Percentiles rank a stretch among this genome's conserved stretches.
These are phyloP conservation scores for Podilymbus podiceps DNA, from an alignment of 2,113 vertebrate species.

Conservation along the genomic window DNA sequence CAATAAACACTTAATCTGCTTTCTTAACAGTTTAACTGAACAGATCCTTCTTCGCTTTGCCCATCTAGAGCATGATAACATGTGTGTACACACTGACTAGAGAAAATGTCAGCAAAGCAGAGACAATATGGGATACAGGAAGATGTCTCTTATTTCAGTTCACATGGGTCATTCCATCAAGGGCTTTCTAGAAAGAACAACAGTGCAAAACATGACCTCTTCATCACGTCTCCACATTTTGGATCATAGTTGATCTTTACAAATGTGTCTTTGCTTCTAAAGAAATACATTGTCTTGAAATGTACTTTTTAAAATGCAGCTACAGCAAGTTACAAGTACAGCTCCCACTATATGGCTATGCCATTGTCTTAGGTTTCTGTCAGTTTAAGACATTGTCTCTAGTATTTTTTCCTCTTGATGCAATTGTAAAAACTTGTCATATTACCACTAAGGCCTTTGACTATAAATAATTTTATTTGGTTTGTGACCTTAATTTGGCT, in stretches of 20 bases:
- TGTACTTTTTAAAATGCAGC: background rate
- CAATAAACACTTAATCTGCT: slow-evolving; percentile 10
- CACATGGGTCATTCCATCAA: background rate
- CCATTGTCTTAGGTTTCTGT: background rate
- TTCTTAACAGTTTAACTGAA: slow-evolving; percentile 23
- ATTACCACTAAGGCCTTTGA: background rate
- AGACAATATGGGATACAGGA: background rate
- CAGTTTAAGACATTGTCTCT: background rate
- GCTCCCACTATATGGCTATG: background rate
- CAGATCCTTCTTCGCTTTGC: background rate
- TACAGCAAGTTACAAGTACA: background rate
- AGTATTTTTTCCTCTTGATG: background rate
- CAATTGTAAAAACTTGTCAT: background rate
- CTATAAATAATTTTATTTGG: background rate
- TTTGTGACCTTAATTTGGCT: slow-evolving; percentile 13
- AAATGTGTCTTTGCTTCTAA: background rate
- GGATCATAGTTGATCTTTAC: background rate
- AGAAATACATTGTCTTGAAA: background rate
- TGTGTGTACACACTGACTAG: background rate
- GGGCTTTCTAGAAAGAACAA: background rate
- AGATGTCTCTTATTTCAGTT: background rate
- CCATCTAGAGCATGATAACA: background rate
- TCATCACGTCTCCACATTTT: background rate
- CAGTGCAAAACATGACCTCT: background rate
- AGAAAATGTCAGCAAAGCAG: background rate